Evolutionary conservation across 2,888 invertebrate species (phyloP).

Genomic region (Glaucopsyche alexis): DNA sequence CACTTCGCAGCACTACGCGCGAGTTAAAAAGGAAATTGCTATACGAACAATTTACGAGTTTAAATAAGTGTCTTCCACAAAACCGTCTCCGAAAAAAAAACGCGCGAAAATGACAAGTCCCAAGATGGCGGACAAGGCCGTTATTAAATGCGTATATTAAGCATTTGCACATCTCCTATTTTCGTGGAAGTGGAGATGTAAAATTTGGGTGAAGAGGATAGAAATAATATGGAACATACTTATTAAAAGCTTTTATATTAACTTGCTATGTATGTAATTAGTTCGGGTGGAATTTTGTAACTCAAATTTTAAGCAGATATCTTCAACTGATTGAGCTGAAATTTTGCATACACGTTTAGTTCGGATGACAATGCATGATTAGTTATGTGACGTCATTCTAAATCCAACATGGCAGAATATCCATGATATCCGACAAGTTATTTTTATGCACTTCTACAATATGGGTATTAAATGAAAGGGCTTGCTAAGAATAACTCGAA

Average conservation of each 20-base stretch:
- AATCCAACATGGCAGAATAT: too few species aligned
- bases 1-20: not conserved
- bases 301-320: too few species aligned
- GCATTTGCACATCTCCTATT: conserved; percentile 3
- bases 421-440: too few species aligned
- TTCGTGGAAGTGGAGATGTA: not conserved
- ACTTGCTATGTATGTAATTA: not conserved
- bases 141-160: not conserved
- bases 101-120: not conserved
- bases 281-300: not conserved
- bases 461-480: too few species aligned
- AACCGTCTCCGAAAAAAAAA: conserved; percentile 3
- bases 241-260: not conserved
- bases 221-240: not conserved
- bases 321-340: too few species aligned
- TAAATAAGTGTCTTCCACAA: conserved; percentile 36
- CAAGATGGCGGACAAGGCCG: conserved; percentile 1
- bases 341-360: too few species aligned
- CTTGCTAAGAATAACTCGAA: too few species aligned
- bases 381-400: too few species aligned
- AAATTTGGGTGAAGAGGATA: not conserved
- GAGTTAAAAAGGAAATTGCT: conserved; percentile 48
- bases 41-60: conserved; percentile 39
- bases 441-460: too few species aligned
- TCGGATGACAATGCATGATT: too few species aligned